Evolutionary conservation across 1,140 invertebrate genomes (phyloP).

Genomic region (Ridgeia piscesae): DNA sequence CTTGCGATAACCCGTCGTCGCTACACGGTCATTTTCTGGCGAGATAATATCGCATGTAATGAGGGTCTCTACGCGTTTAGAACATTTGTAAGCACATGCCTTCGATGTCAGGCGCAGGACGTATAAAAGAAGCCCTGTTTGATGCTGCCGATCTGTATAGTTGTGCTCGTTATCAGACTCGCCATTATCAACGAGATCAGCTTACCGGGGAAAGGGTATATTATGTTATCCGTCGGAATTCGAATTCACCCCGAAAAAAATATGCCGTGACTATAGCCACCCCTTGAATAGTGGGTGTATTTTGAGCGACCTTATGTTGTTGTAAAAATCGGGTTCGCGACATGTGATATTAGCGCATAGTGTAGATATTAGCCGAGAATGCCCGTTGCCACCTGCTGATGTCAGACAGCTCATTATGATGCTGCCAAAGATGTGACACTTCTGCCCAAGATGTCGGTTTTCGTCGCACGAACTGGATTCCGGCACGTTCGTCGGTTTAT

Average conservation of each 20-base stretch:
- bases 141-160: background rate
- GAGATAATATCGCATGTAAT: background rate
- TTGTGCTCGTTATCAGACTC: background rate
- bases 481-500: background rate
- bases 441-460: background rate
- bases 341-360: background rate
- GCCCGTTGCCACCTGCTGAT: background rate
- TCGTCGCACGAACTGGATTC: background rate
- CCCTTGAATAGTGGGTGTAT: background rate
- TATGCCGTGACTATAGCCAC: background rate
- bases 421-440: background rate
- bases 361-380: background rate
- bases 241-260: background rate
- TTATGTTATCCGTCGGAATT: background rate
- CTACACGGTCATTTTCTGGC: background rate
- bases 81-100: background rate
- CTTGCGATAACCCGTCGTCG: background rate
- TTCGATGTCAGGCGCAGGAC: background rate
- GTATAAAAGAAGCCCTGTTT: background rate
- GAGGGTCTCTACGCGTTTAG: background rate
- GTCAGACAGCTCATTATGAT: background rate
- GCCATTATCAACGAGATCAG: background rate
- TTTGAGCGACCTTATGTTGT: background rate
- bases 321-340: background rate
- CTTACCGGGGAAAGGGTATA: background rate